A percentile compares a stretch with the other conserved stretches of the same genome.
phyloP scores from a whole-genome alignment of 2,888 invertebrate genomes.

The Drosophila nr. medialis region DNA sequence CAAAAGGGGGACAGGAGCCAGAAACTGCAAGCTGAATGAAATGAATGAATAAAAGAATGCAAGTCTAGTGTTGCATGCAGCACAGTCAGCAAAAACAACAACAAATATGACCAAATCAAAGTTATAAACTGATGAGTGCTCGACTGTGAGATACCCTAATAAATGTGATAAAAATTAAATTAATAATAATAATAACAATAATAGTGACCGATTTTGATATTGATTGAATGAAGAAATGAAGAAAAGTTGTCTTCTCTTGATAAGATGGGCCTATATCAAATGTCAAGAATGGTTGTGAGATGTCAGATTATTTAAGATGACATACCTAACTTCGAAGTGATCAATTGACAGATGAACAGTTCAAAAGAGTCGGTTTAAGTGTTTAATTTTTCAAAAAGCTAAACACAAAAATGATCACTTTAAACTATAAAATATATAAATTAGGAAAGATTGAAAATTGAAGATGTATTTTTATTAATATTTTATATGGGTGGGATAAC shows the following conservation, averaged over 20 bases:
- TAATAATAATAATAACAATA: background rate
- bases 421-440: background rate
- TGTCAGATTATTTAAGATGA: background rate
- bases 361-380: background rate
- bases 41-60: constrained; percentile 62
- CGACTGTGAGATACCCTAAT: constrained; percentile 3
- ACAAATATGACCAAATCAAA: constrained; percentile 28
- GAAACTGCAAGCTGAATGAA: constrained; percentile 51
- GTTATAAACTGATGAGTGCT: background rate
- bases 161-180: background rate
- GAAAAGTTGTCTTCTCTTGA: background rate
- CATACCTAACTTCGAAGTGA: background rate
- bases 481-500: background rate
- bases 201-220: background rate
- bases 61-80: constrained; percentile 45
- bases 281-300: background rate
- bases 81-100: constrained; percentile 22
- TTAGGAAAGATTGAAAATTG: background rate
- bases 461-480: background rate
- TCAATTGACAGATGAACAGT: background rate
- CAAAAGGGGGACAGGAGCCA: constrained; percentile 16
- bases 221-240: background rate
- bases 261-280: background rate
- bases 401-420: too few species aligned
- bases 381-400: too few species aligned